Conservation (phyloP, 2,888 invertebrate species). For the Macrophya annulata region DNA sequence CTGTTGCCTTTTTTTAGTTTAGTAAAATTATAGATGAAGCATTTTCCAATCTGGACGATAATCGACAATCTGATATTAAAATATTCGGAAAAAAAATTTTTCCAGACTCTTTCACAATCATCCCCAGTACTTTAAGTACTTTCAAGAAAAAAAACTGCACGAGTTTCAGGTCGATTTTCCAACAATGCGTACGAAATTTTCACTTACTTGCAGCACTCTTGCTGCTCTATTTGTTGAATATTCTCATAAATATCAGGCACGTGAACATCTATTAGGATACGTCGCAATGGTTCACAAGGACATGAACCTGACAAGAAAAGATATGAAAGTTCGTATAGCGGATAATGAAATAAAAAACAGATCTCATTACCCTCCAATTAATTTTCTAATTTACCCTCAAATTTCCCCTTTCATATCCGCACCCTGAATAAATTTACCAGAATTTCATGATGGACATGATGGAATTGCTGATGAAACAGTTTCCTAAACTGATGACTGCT, state of each 20-base stretch:
- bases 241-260: conserved; percentile 56
- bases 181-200: conserved; percentile 59
- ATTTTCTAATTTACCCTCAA: not conserved
- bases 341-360: not conserved
- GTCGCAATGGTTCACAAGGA: conserved; percentile 64
- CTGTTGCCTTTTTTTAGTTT: too few relatives aligned
- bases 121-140: conserved; percentile 61
- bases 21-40: not conserved
- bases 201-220: conserved; percentile 53
- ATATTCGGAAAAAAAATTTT: not conserved
- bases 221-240: conserved; percentile 61
- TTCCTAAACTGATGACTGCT: conserved; percentile 58
- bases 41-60: not conserved
- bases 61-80: not conserved
- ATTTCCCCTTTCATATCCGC: not conserved
- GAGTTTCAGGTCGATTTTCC: conserved; percentile 59
- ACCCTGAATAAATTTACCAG: conserved; percentile 42
- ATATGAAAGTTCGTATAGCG: conserved; percentile 58
- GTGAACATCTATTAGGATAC: conserved; percentile 61
- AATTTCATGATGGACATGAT: conserved; percentile 61
- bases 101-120: conserved; percentile 61
- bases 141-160: conserved; percentile 59
- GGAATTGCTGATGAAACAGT: conserved; percentile 59
- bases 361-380: not conserved
- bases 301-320: conserved; percentile 58